Percentiles rank a stretch among this genome's conserved stretches.
These are phyloP conservation scores for Chamaea fasciata DNA, from an alignment of 2,113 vertebrate species.

Conservation along the genomic window DNA sequence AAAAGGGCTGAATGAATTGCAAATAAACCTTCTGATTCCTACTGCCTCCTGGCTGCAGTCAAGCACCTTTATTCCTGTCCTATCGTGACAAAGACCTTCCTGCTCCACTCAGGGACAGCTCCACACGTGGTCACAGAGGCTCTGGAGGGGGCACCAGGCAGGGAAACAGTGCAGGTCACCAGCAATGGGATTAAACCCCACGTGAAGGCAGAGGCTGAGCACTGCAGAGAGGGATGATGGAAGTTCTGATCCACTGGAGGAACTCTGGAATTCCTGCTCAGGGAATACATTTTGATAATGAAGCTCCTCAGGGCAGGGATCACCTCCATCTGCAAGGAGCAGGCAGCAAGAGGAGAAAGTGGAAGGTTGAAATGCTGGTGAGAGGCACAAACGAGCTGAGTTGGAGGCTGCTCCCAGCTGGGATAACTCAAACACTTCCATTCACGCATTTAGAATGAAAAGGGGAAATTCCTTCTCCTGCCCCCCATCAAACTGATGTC, in stretches of 20 bases:
- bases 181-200: not conserved
- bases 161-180: not conserved
- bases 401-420: not conserved
- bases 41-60: no score
- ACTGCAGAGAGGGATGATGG: not conserved
- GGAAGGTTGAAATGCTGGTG: not conserved
- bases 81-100: not conserved
- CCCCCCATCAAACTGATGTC: not conserved
- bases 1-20: no score
- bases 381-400: not conserved
- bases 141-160: not conserved
- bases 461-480: not conserved
- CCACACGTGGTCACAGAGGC: not conserved
- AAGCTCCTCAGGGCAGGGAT: not conserved
- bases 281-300: not conserved
- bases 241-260: not conserved
- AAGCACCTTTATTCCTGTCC: no score
- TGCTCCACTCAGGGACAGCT: not conserved
- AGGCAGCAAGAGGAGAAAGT: not conserved
- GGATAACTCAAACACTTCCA: not conserved
- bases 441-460: not conserved
- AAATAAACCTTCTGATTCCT: no score
- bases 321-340: not conserved
- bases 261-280: not conserved
- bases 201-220: not conserved